Percentiles rank a stretch among this genome's conserved stretches.
Conservation (phyloP, 2,113 vertebrate species). For the Dascyllus trimaculatus region DNA sequence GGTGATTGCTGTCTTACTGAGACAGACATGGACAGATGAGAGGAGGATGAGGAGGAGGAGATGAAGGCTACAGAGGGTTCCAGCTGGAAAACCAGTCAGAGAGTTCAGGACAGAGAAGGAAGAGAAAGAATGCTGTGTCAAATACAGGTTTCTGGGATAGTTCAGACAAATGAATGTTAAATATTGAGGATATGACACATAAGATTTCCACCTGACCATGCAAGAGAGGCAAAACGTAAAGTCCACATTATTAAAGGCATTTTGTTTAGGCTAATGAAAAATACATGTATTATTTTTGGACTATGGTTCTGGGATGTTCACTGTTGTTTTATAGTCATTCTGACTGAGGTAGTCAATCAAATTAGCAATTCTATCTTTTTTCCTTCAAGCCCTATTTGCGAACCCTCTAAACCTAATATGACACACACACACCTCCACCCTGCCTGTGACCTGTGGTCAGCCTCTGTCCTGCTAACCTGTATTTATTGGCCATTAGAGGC, state of each 20-base stretch:
- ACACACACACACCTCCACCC: constrained; percentile 37
- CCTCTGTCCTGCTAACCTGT: constrained; percentile 78
- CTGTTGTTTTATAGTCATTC: neutral
- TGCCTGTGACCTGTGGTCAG: constrained; percentile 69
- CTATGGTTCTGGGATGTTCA: neutral
- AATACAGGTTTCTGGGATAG: neutral
- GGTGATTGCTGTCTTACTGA: constrained; percentile 62
- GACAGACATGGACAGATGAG: constrained; percentile 72
- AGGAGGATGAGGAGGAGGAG: constrained; percentile 22
- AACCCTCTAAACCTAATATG: neutral
- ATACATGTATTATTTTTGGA: too few relatives aligned
- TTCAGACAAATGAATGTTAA: neutral
- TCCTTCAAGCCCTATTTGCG: neutral
- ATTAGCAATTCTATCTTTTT: constrained; percentile 12
- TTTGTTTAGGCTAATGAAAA: too few relatives aligned
- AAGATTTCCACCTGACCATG: neutral
- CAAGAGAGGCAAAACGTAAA: neutral
- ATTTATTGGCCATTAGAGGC: constrained; percentile 76
- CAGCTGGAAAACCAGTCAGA: constrained; percentile 77
- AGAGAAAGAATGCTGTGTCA: neutral
- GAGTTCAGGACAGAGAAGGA: constrained; percentile 5
- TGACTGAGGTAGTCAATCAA: neutral
- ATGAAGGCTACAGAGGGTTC: constrained; percentile 40
- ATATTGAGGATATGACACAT: neutral
- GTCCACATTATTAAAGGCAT: neutral